These are phyloP conservation scores for Coracopsis vasa DNA, from an alignment of 2,113 vertebrate species.

Conservation along the genomic window DNA sequence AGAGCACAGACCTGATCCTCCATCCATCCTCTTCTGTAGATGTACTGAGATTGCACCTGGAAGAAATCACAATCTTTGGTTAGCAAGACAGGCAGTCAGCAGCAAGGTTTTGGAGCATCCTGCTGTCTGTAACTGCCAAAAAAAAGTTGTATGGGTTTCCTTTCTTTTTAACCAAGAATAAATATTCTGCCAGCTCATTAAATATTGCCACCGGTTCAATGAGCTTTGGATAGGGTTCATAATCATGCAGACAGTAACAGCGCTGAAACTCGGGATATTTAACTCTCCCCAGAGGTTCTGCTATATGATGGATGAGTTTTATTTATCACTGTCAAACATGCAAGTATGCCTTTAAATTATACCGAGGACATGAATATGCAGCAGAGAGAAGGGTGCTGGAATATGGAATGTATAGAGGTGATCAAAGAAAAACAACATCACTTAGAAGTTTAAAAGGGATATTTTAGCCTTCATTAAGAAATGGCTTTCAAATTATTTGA, in stretches of 20 bases:
- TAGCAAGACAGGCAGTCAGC: neutral
- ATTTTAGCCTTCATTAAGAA: slow-evolving; percentile 58
- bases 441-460: slow-evolving; percentile 58
- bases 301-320: slow-evolving; percentile 44
- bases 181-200: neutral
- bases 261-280: neutral
- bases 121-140: neutral
- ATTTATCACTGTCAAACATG: slow-evolving; percentile 57
- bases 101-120: neutral
- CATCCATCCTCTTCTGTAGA: neutral
- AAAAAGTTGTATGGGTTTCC: neutral
- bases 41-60: accelerated
- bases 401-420: slow-evolving; percentile 24
- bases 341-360: slow-evolving; percentile 51
- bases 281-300: slow-evolving; percentile 37
- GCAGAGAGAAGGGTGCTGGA: slow-evolving; percentile 15
- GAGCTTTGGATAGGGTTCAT: neutral
- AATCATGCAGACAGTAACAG: neutral
- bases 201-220: neutral
- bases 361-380: slow-evolving; percentile 50
- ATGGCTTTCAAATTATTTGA: slow-evolving; percentile 23
- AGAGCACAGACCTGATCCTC: neutral
- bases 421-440: slow-evolving; percentile 51
- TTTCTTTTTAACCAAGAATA: neutral
- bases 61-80: neutral